Base-by-base conservation (phyloP, 2,113 vertebrate species). In the Melanerpes formicivorus region DNA sequence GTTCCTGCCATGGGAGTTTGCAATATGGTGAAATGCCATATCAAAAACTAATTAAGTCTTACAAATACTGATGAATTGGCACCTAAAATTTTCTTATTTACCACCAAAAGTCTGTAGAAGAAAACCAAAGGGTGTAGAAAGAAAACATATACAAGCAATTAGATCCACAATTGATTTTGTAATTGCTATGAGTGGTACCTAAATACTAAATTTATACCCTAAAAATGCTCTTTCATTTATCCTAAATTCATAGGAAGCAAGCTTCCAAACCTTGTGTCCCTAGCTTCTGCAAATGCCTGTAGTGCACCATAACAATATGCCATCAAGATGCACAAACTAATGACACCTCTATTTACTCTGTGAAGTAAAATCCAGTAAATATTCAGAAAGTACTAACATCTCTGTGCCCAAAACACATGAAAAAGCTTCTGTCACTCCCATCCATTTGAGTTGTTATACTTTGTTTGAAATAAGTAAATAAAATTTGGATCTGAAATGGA, bases 151-250 rank as follows among this genome's bases (percentile, higher is more conserved):
- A 10, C 13, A 27, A 62, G 9, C 1, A 21, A 30, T 73, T 70
- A 77, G 46, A 54, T 50, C 18, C 34, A 73, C 32, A 65, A 6
- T 1, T 79, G 22, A n/a, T 37, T 71, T n/a, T n/a, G 16, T 81
- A 82, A 44, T 37, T n/a, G 44, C 44, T 21, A 3, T 58, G 3
- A 74, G 10, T 0, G 0, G 30, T 76, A 62, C 11, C 46, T 50
- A 63, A 87, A 63, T 59, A 4, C 7, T 74, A 66, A 76, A 74
- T 2, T 73, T 67, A 13, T n/a, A 87, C 16, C 18, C 30, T 65
- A 83, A 83, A 46, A 22, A 42, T 11, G 29, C 13, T 74, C 4
- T 4, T 74, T 60, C 7, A 10, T 75, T 87, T 84, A 15, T 4
- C 30, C 22, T 13, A 2, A 50, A 2, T 82, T 79, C 2, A 5